Base-by-base conservation (phyloP, 2,797 vertebrate species). In the Rhinophrynus dorsalis region DNA sequence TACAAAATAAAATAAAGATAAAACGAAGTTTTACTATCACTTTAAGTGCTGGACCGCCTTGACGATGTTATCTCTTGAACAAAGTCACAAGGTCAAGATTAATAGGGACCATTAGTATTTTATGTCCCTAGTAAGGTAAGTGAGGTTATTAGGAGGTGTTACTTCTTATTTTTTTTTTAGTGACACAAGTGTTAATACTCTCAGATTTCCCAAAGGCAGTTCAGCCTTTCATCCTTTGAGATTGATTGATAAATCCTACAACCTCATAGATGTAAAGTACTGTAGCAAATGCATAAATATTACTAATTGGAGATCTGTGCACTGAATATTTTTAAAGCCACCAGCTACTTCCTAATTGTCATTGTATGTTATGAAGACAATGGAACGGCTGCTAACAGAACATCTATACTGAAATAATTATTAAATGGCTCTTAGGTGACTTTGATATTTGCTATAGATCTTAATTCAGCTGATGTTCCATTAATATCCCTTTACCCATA, bases 261-360 rank as follows among this genome's bases (percentile, higher is more conserved):
- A 59, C 45, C 47, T 54, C 37, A 29, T 54, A 27, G 33, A 60
- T 54, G 47, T 61, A 44, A 61, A 68, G 32, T 59, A 33, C 57
- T 61, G 37, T 33, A 61, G 37, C 44, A 61, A 69, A 52, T 30
- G 37, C 35, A 33, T 33, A 44, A 47, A 51, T 54, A 44, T 21
- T 30, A 69, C 57, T 69, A 69, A 69, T 69, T 69, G 67, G 67
- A 44, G 57, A 61, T 52, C n/a, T 38, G 35, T 61, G 67, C 42
- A 60, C 57, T 30, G 55, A 35, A 30, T 37, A 44, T 69, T 69
- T 61, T 69, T 44, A 61, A 54, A 52, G 66, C 32, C 56, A 40
- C 29, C 29, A 55, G 54, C 52, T 67, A 58, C 54, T 58, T 57
- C 58, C 42, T 26, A 37, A 50, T 52, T 57, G 64, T 67, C 52